Percentiles rank a stretch among this genome's conserved stretches.
These are phyloP conservation scores for Cisticola juncidis DNA, from an alignment of 2,113 vertebrate genomes.

Conservation along the genomic window DNA sequence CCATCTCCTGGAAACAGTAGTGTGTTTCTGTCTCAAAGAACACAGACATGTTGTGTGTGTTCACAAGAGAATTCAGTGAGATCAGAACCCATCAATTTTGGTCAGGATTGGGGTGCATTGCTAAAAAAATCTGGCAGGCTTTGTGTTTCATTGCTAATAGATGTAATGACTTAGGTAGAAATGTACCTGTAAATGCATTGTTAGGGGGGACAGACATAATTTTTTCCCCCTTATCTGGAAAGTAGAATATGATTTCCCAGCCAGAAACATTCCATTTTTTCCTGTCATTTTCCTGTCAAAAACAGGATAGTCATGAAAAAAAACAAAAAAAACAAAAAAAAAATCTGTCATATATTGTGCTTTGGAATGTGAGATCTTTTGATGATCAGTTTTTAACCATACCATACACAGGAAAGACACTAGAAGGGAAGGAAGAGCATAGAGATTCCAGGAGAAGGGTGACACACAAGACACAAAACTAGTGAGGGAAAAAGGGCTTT, in stretches of 20 bases:
- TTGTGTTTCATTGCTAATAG: neutral
- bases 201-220: neutral
- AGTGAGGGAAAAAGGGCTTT: neutral
- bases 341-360: neutral
- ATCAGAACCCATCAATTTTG: neutral
- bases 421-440: neutral
- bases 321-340: neutral
- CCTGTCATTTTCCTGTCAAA: neutral
- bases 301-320: neutral
- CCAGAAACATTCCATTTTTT: neutral
- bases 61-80: neutral
- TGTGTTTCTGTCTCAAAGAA: neutral
- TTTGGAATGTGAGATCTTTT: neutral
- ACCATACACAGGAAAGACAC: neutral
- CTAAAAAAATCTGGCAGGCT: neutral
- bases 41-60: fast-evolving
- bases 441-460: neutral
- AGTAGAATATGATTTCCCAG: neutral
- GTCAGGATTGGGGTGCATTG: neutral
- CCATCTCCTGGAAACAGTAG: neutral
- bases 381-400: neutral
- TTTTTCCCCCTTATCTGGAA: neutral
- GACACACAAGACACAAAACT: neutral
- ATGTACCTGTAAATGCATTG: neutral
- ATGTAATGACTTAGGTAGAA: neutral